Base-by-base conservation (phyloP, 1,140 invertebrate species). In the Littorina saxatilis region DNA sequence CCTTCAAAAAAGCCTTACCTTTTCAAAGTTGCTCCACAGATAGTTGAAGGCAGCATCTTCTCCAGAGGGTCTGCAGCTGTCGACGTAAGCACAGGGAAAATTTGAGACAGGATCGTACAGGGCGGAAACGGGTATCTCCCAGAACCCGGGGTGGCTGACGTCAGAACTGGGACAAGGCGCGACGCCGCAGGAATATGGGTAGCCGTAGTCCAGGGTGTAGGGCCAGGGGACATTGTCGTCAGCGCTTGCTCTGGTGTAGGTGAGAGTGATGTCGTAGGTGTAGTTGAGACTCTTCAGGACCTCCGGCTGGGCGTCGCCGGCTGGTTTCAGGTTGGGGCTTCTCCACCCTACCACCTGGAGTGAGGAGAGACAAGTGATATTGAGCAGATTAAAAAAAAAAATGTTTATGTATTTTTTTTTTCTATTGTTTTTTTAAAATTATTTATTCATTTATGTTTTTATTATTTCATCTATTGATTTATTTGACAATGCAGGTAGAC, bases 161-260 rank as follows among this genome's bases (percentile, higher is more conserved):
- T 35, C n/a, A 35, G 37, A 29, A 15, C 66, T 79, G 20, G 87
- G 87, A 50, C 88, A 90, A 7, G 83, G 82, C 17, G 29, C 55
- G 17, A 88, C 80, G 20, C 76, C 75, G 63, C 88, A 89, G 52
- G 20, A 27, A 63, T 85, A 86, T 0, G 85, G 87, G 82, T 85
- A 85, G 29, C 82, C 85, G 63, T 83, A 85, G 63, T 88, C 85
- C 63, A 89, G 82, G 40, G 88, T 89, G 66, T 86, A 89, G 3
- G 88, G 88, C 85, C 85, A 87, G 23, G 85, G 84, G 40, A 81
- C 80, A 0, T 79, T 61, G 27, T 76, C 15, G 37, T 96, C 97
- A 32, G 73, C 47, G n/a, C 47, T 68, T 20, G 68, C 50, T 55
- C 78, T 52, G 17, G 79, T 84, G 75, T 83, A 86, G 11, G 86